Percentiles rank a stretch among this genome's conserved stretches.
Evolutionary conservation across 2,797 vertebrate species (phyloP).

Genomic region (Neosilurus hyrtlii): DNA sequence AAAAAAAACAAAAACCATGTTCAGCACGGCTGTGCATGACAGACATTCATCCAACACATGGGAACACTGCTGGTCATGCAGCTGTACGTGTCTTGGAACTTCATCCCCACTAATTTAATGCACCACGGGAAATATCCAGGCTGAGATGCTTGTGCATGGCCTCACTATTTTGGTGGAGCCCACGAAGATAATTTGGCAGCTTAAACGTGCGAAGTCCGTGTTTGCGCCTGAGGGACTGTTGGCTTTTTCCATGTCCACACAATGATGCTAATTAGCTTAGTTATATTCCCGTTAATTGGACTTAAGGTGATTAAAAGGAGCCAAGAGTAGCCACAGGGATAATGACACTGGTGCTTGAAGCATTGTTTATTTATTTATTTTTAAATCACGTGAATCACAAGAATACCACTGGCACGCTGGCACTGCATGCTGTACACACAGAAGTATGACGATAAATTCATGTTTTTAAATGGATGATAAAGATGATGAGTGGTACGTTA

Average conservation of each 20-base stretch:
- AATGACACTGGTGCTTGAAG: neutral
- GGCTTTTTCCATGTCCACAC: neutral
- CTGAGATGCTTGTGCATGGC: slow-evolving; percentile 93
- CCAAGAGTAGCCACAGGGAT: neutral
- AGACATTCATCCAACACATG: slow-evolving; percentile 89
- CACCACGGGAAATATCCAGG: slow-evolving; percentile 87
- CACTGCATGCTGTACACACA: too few species aligned
- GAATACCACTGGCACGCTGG: neutral
- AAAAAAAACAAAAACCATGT: slow-evolving; percentile 36
- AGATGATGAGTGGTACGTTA: too few species aligned
- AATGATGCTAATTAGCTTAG: neutral
- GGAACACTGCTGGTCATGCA: slow-evolving; percentile 83
- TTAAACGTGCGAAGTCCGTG: neutral
- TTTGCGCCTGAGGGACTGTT: neutral
- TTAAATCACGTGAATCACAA: neutral
- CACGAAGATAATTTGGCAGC: neutral
- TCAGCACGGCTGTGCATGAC: slow-evolving; percentile 91
- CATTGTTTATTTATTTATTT: neutral
- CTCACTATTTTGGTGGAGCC: slow-evolving; percentile 73
- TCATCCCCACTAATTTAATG: slow-evolving; percentile 93
- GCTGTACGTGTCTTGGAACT: slow-evolving; percentile 92
- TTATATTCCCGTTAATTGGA: neutral
- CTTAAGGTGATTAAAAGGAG: neutral
- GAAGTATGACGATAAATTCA: too few species aligned
- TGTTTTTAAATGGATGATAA: too few species aligned